These are phyloP conservation scores for Gnatocerus cornutus DNA, from an alignment of 2,888 invertebrate genomes.

Conservation along the genomic window DNA sequence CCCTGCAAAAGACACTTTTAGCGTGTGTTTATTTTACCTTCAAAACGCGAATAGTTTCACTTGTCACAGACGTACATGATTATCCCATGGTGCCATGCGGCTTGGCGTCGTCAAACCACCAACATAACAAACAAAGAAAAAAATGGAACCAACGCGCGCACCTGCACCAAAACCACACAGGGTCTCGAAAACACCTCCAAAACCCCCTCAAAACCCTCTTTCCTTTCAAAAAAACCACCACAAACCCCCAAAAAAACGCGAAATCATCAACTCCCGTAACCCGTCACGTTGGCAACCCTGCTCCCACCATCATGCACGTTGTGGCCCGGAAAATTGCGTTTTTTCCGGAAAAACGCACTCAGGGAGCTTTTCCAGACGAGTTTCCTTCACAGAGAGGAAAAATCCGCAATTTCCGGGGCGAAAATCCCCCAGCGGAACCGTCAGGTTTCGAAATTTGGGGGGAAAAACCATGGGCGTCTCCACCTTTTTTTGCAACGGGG, in stretches of 20 bases:
- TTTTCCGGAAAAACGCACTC: not conserved
- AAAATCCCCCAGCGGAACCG: not conserved
- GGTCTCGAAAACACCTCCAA: too few species aligned
- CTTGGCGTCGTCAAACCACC: slow-evolving; percentile 69
- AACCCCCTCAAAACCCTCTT: too few species aligned
- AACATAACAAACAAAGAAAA: slow-evolving; percentile 55
- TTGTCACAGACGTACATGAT: slow-evolving; percentile 70
- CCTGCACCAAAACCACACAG: too few species aligned
- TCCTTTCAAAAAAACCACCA: too few species aligned
- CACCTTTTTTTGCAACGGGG: slow-evolving; percentile 20
- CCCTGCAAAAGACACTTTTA: slow-evolving; percentile 32
- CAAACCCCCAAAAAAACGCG: too few species aligned
- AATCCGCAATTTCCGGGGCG: not conserved
- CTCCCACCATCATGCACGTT: slow-evolving; percentile 17
- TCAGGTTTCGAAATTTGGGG: not conserved
- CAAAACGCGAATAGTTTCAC: slow-evolving; percentile 67
- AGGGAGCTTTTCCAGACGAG: not conserved
- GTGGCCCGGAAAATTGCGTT: slow-evolving; percentile 12
- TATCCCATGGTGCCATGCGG: slow-evolving; percentile 68
- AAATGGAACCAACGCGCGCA: too few species aligned
- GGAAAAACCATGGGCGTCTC: slow-evolving; percentile 23
- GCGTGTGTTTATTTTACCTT: slow-evolving; percentile 60
- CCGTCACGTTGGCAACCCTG: slow-evolving; percentile 20
- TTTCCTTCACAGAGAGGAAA: not conserved
- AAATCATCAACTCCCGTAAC: too few species aligned